Evolutionary conservation across 37 sponge, comb jelly and placozoan genomes (phyloP), one percentile per base, ranked within the genome.

Genomic region (Amphimedon queenslandica): DNA sequence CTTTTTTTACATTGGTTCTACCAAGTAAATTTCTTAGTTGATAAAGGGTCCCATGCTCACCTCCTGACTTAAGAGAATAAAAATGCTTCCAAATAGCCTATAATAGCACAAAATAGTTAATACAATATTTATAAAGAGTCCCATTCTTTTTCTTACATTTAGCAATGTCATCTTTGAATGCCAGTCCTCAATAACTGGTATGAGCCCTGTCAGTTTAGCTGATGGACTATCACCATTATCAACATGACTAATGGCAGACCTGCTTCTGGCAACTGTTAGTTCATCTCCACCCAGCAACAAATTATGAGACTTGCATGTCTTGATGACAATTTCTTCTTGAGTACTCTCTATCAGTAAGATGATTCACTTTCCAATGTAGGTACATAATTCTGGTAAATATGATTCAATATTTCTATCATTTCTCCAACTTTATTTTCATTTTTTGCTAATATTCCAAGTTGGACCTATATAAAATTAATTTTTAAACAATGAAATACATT

Each of bases 401-500:
- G 28, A 24, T 42, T 51, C 75, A 74, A 61, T 63, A 74, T 75
- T 21, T 63, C 65, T 37, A 75, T 58, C 76, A 79, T 60, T n/a
- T 79, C 72, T 47, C 68, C 80, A 63, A 29, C 37, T 33, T 69
- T 79, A 40, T 70, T 79, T 31, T 79, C 80, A 41, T 79, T 58
- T 53, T 32, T 70, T 10, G 72, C 63, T 24, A 60, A 24, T 42
- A 79, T 67, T 25, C 72, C 71, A 18, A 79, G 31, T 40, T 64
- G 76, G 21, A 38, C 40, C 76, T 75, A 37, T n/a, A 35, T 25
- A 25, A 13, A 47, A 18, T 47, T 18, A 47, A 47, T 13, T 47
- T 47, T 47, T 8, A 18, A 47, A 47, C 53, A 47, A 13, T 47
- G 16, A 63, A 8, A 16, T 53, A 53, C 20, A n/a, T n/a, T n/a